Evolutionary conservation across 2,113 vertebrate genomes (phyloP), one percentile per base, ranked within the genome.

Genomic region (Cavia porcellus): DNA sequence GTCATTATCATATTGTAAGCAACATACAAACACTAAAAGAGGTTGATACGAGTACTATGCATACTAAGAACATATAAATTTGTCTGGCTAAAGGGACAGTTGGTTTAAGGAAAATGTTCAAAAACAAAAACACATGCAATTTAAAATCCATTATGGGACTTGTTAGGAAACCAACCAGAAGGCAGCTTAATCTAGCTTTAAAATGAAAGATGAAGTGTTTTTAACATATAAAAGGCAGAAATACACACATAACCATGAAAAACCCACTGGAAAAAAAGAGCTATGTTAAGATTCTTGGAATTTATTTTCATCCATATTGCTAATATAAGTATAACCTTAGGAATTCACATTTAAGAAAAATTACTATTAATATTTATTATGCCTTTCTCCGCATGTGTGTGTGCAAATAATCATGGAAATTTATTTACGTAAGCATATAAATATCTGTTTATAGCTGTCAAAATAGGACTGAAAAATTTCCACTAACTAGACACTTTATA

Each of bases 81-180:
- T 92, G 88, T 62, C 55, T 90, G 47, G 89, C 57, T 59, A 83
- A 84, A 93, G 92, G 9, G 47, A 72, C 84, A 96, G 85, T 3
- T 3, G 15, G 30, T 47, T 93, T 86, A 94, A 96, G 38, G 66
- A 90, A 57, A 94, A 52, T 11, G 50, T 52, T 52, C 55, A 55
- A 55, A 55, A 55, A 55, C 55, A 80, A 92, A 92, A 90, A 11
- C 1, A 17, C 66, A 7, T 7, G 88, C 24, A 95, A 89, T 77
- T 96, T 95, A 92, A 95, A 95, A 90, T 72, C 28, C 70, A 94
- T 87, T 80, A 86, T 7, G 92, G 30, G 35, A 96, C 96, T 3
- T 93, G 84, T 80, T 90, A 92, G 90, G 62, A 93, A 91, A 95
- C 24, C 68, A 89, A 79, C 7, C 17, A 90, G 62, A 0, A 85